A percentile compares a stretch with the other conserved stretches of the same genome.
phyloP scores from a whole-genome alignment of 2,113 vertebrate genomes.

The Clarias magur region DNA sequence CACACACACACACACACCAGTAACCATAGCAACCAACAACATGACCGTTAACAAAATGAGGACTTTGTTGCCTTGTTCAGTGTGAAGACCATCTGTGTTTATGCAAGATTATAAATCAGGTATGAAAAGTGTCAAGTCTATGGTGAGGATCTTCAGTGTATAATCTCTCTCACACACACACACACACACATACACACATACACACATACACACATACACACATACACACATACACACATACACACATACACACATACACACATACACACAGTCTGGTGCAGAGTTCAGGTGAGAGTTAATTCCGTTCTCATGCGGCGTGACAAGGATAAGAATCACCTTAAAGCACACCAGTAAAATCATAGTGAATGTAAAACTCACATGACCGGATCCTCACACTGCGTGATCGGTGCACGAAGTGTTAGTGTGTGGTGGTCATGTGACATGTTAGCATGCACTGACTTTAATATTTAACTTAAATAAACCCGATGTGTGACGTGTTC shows the following conservation, averaged over 20 bases:
- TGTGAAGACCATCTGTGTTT: background rate
- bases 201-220: too few species aligned
- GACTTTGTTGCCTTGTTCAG: background rate
- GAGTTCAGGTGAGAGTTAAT: background rate
- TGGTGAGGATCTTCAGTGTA: background rate
- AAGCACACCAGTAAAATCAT: background rate
- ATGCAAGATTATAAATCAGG: background rate
- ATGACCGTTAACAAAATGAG: too few species aligned
- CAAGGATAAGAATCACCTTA: background rate
- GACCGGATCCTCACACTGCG: background rate
- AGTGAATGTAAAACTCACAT: background rate
- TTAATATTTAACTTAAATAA: background rate
- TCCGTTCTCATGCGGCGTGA: background rate
- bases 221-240: too few species aligned
- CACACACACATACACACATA: too few species aligned
- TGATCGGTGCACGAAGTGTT: background rate
- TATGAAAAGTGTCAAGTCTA: background rate
- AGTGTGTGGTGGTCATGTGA: background rate
- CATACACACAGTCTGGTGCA: background rate
- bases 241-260: too few species aligned
- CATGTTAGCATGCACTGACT: background rate
- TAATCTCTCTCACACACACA: too few species aligned
- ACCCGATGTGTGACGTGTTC: too few species aligned
- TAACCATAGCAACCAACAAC: background rate
- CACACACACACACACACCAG: background rate